Evolutionary conservation across 2,113 vertebrate genomes (phyloP), one percentile per base, ranked within the genome.

Genomic region (Misgurnus anguillicaudatus): DNA sequence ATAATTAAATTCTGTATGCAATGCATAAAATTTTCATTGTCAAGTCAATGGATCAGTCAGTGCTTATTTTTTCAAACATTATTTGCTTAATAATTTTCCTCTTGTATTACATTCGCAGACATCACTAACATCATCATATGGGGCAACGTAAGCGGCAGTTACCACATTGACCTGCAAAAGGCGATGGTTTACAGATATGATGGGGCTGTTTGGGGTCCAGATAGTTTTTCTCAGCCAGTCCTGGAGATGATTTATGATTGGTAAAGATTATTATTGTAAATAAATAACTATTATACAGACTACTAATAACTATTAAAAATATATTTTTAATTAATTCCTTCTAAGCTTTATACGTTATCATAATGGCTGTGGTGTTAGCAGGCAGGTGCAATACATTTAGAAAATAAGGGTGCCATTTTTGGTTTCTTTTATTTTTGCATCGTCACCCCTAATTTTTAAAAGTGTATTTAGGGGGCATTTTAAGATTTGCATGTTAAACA

Each of bases 41-140:
- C 2, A 4, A 4, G 1, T 4, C 5, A 42, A 42, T 48, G 47
- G 10, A 48, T 48, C 3, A 48, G 10, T 48, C 13, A 13, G 10
- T 48, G 4, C 21, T 61, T 31, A 31, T 11, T 61, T 61, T 42
- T 42, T 9, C 41, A 42, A 42, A 61, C 16, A 6, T 3, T 16
- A 31, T 63, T 16, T 6, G 38, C 16, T 4, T 14, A 6, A 5
- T 8, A 8, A 63, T 39, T 39, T 39, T 17, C 61, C 6, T 8
- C 14, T 17, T 63, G 14, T 63, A 16, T 17, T 17, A 17, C 17
- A 64, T 64, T 39, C 36, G 17, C 36, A 99, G 98, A 91, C 78
- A 85, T 98, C 42, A 94, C 87, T 87, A 87, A 95, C 6, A 89
- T 99, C n/a, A 92, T 96, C 0, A 83, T 98, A 41, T 99, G 98